Evolutionary conservation across 92 coral and sea anemone genomes (phyloP).

Genomic region (Phenganax stokvisi): DNA sequence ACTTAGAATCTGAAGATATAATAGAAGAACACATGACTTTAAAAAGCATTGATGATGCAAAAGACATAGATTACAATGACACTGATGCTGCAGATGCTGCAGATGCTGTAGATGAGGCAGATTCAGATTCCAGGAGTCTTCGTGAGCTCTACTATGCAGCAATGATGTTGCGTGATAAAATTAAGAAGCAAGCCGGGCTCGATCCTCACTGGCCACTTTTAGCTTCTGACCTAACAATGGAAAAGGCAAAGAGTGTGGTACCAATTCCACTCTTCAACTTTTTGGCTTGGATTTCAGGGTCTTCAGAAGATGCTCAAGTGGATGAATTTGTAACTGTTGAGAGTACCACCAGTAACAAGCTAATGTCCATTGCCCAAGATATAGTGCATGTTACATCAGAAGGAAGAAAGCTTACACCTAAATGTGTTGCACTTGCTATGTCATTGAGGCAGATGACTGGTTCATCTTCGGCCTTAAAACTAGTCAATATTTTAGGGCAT

Average conservation of each 20-base stretch:
- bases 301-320: conserved; percentile 30
- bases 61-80: conserved; percentile 4
- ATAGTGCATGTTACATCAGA: conserved; percentile 37
- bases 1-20: conserved; percentile 20
- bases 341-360: conserved; percentile 14
- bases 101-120: background rate
- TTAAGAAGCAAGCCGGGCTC: conserved; percentile 21
- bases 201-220: conserved; percentile 29
- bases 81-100: background rate
- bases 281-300: conserved; percentile 28
- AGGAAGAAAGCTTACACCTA: conserved; percentile 32
- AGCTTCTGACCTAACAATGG: conserved; percentile 37
- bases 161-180: conserved; percentile 26
- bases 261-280: conserved; percentile 31
- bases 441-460: conserved; percentile 39
- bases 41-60: conserved; percentile 16
- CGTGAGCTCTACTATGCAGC: conserved; percentile 31
- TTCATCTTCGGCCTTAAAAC: conserved; percentile 34
- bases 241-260: conserved; percentile 34
- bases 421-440: conserved; percentile 30
- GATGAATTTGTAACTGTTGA: conserved; percentile 25
- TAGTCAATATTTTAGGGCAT: conserved; percentile 27
- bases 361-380: conserved; percentile 26
- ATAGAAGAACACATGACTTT: conserved; percentile 34
- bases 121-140: background rate